Evolutionary conservation across 2,113 vertebrate genomes (phyloP).

Genomic region (Ailurus styani): DNA sequence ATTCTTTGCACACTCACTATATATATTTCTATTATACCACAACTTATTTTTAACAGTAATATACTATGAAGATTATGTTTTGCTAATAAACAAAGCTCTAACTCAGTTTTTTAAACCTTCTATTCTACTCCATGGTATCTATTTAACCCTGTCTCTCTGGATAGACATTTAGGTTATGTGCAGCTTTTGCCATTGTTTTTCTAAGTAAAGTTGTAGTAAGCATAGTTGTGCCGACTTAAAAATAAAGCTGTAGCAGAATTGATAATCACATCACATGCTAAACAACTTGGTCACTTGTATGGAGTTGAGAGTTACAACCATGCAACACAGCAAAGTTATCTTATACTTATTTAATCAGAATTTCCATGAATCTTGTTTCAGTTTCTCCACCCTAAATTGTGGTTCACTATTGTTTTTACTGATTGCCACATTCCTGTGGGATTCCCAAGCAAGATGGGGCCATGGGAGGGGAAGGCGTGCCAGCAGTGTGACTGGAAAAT

Average conservation of each 20-base stretch:
- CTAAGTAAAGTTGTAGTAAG: neutral
- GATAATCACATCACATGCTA: neutral
- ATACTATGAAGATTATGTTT: neutral
- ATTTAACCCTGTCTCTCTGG: neutral
- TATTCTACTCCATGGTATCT: neutral
- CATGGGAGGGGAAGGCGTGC: neutral
- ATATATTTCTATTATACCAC: neutral
- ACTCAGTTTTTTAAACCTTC: neutral
- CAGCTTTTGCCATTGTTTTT: neutral
- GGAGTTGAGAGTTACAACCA: neutral
- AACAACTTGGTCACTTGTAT: neutral
- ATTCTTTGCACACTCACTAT: neutral
- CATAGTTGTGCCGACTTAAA: neutral
- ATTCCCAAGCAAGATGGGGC: neutral
- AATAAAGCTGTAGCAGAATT: neutral
- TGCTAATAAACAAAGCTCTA: neutral
- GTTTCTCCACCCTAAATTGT: neutral
- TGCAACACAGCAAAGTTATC: neutral
- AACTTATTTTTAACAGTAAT: neutral
- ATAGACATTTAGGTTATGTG: neutral
- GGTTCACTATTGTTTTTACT: neutral
- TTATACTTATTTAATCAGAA: neutral
- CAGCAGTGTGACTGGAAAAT: neutral
- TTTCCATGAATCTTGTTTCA: neutral
- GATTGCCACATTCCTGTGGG: neutral